Evolutionary conservation across 2,797 vertebrate species (phyloP), one percentile per base, ranked within the genome.

Genomic region (Myiotriccus ornatus): DNA sequence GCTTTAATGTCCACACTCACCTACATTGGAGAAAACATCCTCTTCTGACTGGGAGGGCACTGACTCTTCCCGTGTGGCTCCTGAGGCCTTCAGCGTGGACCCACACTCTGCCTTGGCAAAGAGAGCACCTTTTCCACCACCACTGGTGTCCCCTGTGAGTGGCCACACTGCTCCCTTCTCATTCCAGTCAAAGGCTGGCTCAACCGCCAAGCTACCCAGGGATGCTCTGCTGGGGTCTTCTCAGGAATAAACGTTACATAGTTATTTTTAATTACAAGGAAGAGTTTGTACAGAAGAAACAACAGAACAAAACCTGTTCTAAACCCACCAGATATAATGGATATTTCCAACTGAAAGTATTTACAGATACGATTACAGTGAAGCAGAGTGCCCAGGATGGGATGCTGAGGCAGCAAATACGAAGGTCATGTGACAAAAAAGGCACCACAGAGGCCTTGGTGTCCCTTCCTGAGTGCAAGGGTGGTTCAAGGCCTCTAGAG

Each of bases 21-120:
- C 95, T 84, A 97, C 79, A 0, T 96, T 97, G 87, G 84, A 92
- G 73, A 97, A 97, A 81, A 96, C 89, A 46, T 96, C 95, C 0
- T 97, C 94, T 89, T 95, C 96, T 23, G 56, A 59, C 27, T 1
- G 35, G 59, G 57, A 90, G 34, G 41, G 55, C 9, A 7, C 34
- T 0, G 0, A 9, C 49, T 91, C 89, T 92, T 90, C 94, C 49
- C 6, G 20, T 4, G 43, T 30, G 41, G 62, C 39, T 88, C 89
- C 84, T 47, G 79, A 82, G 21, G 43, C 35, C 71, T 63, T 95
- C 88, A 88, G 68, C 6, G 1, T 0, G 0, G 60, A 64, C 37
- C 93, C 79, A 84, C 69, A 60, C 19, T 88, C 96, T 30, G 60
- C 52, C 76, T 81, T 96, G 71, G 77, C 83, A 63, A 90, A 0